Evolutionary conservation across 1,140 invertebrate species (phyloP), one percentile per base, ranked within the genome.

Genomic region (Alviniconcha marisindica): DNA sequence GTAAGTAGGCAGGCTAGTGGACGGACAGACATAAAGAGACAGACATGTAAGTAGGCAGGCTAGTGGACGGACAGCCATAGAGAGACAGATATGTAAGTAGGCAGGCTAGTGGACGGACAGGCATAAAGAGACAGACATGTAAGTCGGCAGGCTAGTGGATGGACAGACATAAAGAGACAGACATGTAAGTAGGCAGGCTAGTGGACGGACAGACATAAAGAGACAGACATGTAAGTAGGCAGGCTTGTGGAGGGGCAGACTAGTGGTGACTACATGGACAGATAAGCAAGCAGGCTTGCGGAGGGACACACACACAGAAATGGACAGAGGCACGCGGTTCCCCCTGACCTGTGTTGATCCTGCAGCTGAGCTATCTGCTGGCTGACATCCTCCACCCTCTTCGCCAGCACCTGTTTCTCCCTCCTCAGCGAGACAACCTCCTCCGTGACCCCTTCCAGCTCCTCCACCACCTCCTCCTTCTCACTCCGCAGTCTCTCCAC

Each of bases 391-490:
- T 84, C 83, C 28, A 87, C 77, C 51, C 85, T 81, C 63, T 84
- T 77, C 21, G 40, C 78, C n/a, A 88, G 54, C 14, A 40, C 15
- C 31, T 81, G 76, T 33, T 86, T 86, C 66, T 88, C 82, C 81
- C 82, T 81, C 71, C 85, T 78, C 33, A 84, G 28, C 18, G 54
- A 38, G 18, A 88, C 80, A 14, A 90, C 60, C 66, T 92, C 90
- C 56, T 91, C 89, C 83, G 82, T 82, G 33, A 90, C 77, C 0
- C 88, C 89, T 82, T 92, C 90, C 81, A 91, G 88, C 85, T 92
- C 90, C 76, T 90, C 89, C 66, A 79, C 73, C 28, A 91, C 78
- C 36, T 89, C 84, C 54, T 88, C 87, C 42, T 83, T 88, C 83
- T 90, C 88, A 31, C 48, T 84, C 84, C 90, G 87, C 44, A 87